Percentiles rank a stretch among this genome's conserved stretches.
These are phyloP conservation scores for Xenops minutus DNA, from an alignment of 2,797 vertebrate genomes.

Conservation along the genomic window DNA sequence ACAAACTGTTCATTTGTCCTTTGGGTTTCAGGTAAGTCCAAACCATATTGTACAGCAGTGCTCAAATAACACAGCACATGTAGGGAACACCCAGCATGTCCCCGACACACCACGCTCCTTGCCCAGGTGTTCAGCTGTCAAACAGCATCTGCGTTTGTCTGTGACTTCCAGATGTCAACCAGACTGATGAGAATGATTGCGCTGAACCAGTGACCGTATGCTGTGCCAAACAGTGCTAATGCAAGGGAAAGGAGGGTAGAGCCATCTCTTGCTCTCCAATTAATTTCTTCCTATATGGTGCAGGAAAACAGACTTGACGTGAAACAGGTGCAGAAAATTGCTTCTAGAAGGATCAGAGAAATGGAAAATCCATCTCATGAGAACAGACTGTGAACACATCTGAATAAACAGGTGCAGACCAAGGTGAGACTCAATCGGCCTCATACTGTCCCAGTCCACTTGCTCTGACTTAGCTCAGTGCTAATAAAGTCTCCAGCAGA, in stretches of 20 bases:
- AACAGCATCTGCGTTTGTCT: not conserved
- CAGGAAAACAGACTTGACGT: not conserved
- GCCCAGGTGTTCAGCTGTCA: conserved; percentile 52
- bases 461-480: not conserved
- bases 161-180: conserved; percentile 29
- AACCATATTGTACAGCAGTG: not conserved
- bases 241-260: not conserved
- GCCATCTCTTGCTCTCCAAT: not conserved
- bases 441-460: not conserved
- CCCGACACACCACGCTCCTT: not conserved
- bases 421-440: not conserved
- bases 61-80: not conserved
- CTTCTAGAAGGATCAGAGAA: conserved; percentile 19
- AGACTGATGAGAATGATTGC: conserved; percentile 27
- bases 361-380: conserved; percentile 23
- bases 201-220: conserved; percentile 3
- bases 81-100: not conserved
- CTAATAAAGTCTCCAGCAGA: conserved; percentile 44
- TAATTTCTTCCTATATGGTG: not conserved
- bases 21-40: not conserved
- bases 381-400: not conserved
- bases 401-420: conserved; percentile 46
- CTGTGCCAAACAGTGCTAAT: not conserved
- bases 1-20: not conserved
- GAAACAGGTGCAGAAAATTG: conserved; percentile 13